A percentile compares a stretch with the other conserved stretches of the same genome.
Conservation (phyloP, 2,888 invertebrate genomes). For the Abrostola triplasia region DNA sequence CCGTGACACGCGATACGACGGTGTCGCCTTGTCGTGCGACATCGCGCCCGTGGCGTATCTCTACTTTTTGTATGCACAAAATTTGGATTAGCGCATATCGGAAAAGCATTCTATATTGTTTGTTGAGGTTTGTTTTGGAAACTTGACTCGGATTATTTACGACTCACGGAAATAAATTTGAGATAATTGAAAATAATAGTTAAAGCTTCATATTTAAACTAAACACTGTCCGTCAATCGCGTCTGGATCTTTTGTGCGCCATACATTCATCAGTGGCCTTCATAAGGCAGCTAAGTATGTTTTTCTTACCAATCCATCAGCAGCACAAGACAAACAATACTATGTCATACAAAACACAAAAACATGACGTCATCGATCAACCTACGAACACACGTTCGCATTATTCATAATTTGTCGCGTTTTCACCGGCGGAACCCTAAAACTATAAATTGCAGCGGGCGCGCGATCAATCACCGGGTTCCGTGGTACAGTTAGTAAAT, state of each 20-base stretch:
- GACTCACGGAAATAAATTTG: not conserved
- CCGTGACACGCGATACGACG: constrained; percentile 47
- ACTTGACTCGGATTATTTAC: not conserved
- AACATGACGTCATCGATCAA: constrained; percentile 68
- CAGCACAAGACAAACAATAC: not conserved
- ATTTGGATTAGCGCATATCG: constrained; percentile 51
- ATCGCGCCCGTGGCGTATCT: constrained; percentile 29
- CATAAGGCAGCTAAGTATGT: no score
- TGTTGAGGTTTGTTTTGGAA: constrained; percentile 24
- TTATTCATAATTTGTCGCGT: constrained; percentile 78
- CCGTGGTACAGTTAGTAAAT: constrained; percentile 58
- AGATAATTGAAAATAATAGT: not conserved
- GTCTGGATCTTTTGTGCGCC: no score
- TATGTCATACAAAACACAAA: constrained; percentile 30
- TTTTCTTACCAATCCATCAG: constrained; percentile 2
- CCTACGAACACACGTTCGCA: constrained; percentile 56
- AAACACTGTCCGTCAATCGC: no score
- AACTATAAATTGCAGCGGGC: constrained; percentile 67
- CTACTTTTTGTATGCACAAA: constrained; percentile 42
- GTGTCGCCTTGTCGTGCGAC: constrained; percentile 43
- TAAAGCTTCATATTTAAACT: no score
- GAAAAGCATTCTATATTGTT: constrained; percentile 27
- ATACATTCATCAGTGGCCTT: no score
- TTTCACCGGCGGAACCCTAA: constrained; percentile 60
- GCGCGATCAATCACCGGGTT: constrained; percentile 70